Percentiles rank a stretch among this genome's conserved stretches.
These are phyloP conservation scores for Dendrocopos noguchii DNA, from an alignment of 2,113 vertebrate species.

Conservation along the genomic window DNA sequence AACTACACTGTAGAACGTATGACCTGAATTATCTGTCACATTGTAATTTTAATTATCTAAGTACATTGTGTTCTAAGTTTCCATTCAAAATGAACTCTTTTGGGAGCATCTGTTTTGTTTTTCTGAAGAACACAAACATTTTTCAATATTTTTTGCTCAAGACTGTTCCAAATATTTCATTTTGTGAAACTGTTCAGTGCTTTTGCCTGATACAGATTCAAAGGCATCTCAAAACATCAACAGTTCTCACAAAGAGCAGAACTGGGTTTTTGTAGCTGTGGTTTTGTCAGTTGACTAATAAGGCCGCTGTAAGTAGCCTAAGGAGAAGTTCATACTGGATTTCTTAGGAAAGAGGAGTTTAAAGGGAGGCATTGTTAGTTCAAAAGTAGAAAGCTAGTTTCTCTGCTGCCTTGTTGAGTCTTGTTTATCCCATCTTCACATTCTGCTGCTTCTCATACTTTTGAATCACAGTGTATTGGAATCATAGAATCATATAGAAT, in stretches of 20 bases:
- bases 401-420: background rate
- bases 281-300: background rate
- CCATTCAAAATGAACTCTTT: background rate
- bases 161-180: background rate
- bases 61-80: background rate
- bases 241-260: background rate
- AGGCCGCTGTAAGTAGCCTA: background rate
- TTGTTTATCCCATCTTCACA: background rate
- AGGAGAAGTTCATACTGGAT: background rate
- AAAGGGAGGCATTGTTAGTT: background rate
- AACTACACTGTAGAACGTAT: background rate
- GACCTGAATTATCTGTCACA: background rate
- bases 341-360: background rate
- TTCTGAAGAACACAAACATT: background rate
- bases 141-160: background rate
- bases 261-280: background rate
- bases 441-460: conserved; percentile 14
- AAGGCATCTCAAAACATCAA: background rate
- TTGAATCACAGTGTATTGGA: background rate
- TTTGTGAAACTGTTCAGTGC: background rate
- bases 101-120: background rate
- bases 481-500: background rate
- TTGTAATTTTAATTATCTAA: background rate
- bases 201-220: background rate
- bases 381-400: background rate